Evolutionary conservation across 2,888 invertebrate species (phyloP).

Genomic region (Macrosoma leucophasiata): DNA sequence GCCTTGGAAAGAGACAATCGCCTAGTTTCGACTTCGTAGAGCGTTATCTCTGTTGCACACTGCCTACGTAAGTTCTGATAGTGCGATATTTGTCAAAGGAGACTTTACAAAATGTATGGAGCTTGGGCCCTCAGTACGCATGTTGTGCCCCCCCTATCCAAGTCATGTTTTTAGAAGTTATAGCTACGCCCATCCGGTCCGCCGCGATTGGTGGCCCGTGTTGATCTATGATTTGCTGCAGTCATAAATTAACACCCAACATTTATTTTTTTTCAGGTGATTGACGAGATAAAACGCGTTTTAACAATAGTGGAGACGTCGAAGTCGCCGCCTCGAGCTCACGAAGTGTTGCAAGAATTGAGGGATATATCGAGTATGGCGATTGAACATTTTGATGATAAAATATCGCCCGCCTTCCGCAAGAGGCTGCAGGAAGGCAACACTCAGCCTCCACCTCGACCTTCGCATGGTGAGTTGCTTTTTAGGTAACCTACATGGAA

Average conservation of each 20-base stretch:
- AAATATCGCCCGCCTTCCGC: slow-evolving; percentile 76
- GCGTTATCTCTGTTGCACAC: no score
- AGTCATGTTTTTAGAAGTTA: no score
- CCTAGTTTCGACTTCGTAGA: no score
- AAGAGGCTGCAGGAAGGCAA: slow-evolving; percentile 49
- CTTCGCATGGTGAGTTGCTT: slow-evolving; percentile 33
- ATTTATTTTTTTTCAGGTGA: slow-evolving; percentile 76
- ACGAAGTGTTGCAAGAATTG: slow-evolving; percentile 90
- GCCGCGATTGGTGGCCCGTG: no score
- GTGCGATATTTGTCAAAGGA: no score
- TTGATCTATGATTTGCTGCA: no score
- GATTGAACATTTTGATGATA: slow-evolving; percentile 96
- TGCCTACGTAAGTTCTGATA: no score
- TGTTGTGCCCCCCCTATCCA: no score
- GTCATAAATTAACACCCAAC: background rate
- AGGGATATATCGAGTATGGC: slow-evolving; percentile 96
- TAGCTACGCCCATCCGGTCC: no score
- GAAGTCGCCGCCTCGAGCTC: slow-evolving; percentile 81
- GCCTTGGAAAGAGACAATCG: no score
- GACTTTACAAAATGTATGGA: no score
- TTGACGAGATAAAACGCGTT: slow-evolving; percentile 90
- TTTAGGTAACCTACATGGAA: background rate
- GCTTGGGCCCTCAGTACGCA: no score
- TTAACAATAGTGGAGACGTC: slow-evolving; percentile 80
- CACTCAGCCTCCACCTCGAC: slow-evolving; percentile 32